Evolutionary conservation across 2,797 vertebrate species (phyloP).

Genomic region (Gallirallus australis): DNA sequence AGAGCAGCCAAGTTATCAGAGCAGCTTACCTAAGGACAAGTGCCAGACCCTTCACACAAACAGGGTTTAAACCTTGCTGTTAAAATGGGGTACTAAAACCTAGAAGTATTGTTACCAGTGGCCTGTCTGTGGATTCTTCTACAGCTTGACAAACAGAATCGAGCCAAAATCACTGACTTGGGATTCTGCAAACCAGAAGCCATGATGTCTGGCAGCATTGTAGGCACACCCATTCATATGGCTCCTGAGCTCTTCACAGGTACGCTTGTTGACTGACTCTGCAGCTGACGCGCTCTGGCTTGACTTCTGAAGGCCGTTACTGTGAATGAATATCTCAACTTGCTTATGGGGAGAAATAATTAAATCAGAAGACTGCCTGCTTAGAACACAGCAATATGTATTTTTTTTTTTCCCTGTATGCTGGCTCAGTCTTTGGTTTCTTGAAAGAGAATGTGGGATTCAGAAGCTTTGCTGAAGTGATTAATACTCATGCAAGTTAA

Average conservation of each 20-base stretch:
- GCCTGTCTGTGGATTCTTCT: not conserved
- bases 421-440: not conserved
- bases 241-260: slow-evolving; percentile 98
- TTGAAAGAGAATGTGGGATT: not conserved
- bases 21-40: not conserved
- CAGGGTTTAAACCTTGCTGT: not conserved
- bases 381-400: rapidly evolving
- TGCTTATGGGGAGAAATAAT: not conserved
- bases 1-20: not conserved
- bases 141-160: slow-evolving; percentile 95
- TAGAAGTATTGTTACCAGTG: not conserved
- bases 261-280: slow-evolving; percentile 39
- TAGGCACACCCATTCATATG: slow-evolving; percentile 99
- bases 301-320: not conserved
- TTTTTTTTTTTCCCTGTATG: not conserved
- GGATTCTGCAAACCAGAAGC: slow-evolving; percentile 99
- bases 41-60: not conserved
- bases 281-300: not conserved
- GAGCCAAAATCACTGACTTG: slow-evolving; percentile 97
- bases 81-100: not conserved
- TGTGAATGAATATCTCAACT: not conserved
- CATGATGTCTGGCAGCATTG: slow-evolving; percentile 99
- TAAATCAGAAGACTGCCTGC: not conserved
- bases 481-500: not conserved
- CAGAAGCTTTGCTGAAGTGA: not conserved